These are phyloP conservation scores for Trididemnum clinides DNA, from an alignment of 23 tunicate genomes.

Conservation along the genomic window DNA sequence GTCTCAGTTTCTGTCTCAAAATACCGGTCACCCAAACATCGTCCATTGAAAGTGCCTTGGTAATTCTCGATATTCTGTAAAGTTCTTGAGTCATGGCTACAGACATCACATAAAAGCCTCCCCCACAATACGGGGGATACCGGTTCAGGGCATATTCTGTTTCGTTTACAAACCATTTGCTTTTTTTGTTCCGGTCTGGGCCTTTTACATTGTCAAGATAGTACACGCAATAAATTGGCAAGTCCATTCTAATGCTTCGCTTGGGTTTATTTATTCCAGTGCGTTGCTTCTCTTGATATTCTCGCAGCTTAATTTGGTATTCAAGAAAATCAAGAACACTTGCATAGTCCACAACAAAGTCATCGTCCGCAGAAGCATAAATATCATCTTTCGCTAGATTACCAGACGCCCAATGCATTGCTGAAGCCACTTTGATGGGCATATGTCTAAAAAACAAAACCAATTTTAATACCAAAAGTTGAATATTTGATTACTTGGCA, in stretches of 20 bases:
- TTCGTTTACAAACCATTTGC: conserved; percentile 39
- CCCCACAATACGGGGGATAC: conserved; percentile 88
- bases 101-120: conserved; percentile 81
- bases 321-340: conserved; percentile 42
- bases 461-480: no score
- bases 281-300: not conserved
- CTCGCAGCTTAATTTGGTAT: conserved; percentile 31
- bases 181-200: conserved; percentile 40
- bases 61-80: conserved; percentile 41
- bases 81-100: conserved; percentile 55
- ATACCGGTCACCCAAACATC: conserved; percentile 92
- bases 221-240: conserved; percentile 54
- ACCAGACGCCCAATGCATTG: conserved; percentile 65
- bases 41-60: conserved; percentile 44
- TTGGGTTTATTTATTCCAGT: not conserved
- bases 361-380: conserved; percentile 71
- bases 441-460: conserved; percentile 36
- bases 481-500: no score
- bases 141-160: conserved; percentile 42
- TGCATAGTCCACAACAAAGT: conserved; percentile 51
- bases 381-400: conserved; percentile 33
- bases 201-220: conserved; percentile 30
- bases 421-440: conserved; percentile 49
- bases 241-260: not conserved
- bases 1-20: conserved; percentile 51